These are phyloP conservation scores for Helicoverpa zea DNA, from an alignment of 1,140 invertebrate genomes.

Conservation along the genomic window DNA sequence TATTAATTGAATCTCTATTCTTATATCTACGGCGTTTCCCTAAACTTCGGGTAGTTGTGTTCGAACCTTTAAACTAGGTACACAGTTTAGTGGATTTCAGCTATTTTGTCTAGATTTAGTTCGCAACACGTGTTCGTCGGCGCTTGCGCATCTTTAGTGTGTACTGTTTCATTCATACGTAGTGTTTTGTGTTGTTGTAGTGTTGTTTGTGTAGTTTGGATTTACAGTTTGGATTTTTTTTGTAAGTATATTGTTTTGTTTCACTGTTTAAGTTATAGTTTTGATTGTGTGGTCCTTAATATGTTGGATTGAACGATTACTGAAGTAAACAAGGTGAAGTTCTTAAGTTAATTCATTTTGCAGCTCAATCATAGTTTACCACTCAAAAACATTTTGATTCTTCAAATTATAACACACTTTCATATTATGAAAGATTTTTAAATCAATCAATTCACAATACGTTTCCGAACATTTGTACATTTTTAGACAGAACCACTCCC, in stretches of 20 bases:
- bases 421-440: no score
- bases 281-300: no score
- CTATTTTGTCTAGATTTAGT: slow-evolving; percentile 45
- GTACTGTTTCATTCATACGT: slow-evolving; percentile 16
- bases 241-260: background rate
- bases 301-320: no score
- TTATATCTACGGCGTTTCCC: slow-evolving; percentile 27
- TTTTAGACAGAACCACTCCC: no score
- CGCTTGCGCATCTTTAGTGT: slow-evolving; percentile 33
- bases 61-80: slow-evolving; percentile 7
- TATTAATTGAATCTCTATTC: slow-evolving; percentile 31
- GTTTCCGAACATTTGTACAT: no score
- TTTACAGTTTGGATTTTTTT: slow-evolving; percentile 29
- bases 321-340: no score
- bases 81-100: slow-evolving; percentile 27
- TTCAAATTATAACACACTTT: no score
- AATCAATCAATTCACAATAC: no score
- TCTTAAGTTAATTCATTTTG: no score
- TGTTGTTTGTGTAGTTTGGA: background rate
- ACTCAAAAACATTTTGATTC: no score
- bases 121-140: slow-evolving; percentile 44
- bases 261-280: slow-evolving; percentile 30
- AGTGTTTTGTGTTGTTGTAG: slow-evolving; percentile 1
- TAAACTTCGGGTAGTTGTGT: slow-evolving; percentile 3
- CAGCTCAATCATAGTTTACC: no score